phyloP scores from a whole-genome alignment of 1,140 invertebrate genomes.

The Camponotus vicinus region DNA sequence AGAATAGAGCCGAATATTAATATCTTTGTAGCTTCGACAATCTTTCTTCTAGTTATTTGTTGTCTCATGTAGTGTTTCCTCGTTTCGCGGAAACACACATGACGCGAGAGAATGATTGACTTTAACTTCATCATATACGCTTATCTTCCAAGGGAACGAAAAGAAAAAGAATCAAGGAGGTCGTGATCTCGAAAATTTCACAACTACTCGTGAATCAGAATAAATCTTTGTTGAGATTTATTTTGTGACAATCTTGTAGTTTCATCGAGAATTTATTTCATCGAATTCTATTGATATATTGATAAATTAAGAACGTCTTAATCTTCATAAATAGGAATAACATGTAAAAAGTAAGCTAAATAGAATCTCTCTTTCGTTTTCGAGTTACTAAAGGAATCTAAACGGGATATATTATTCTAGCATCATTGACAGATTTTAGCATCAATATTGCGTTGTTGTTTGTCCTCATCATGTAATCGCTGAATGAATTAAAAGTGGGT shows the following conservation, averaged over 20 bases:
- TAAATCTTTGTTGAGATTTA: slow-evolving; percentile 45
- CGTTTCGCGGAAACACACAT: slow-evolving; percentile 4
- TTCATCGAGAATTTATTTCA: background rate
- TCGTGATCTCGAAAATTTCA: slow-evolving; percentile 81
- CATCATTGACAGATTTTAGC: slow-evolving; percentile 2
- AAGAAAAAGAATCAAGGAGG: slow-evolving; percentile 60
- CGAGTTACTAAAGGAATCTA: background rate
- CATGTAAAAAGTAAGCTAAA: background rate
- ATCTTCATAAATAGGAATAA: background rate
- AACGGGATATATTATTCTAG: too few relatives aligned
- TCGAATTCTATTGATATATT: background rate
- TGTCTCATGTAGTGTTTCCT: background rate
- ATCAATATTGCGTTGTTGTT: background rate
- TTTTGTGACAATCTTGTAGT: slow-evolving; percentile 20
- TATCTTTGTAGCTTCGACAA: slow-evolving; percentile 11
- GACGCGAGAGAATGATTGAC: slow-evolving; percentile 64
- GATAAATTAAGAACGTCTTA: too few relatives aligned
- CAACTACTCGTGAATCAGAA: slow-evolving; percentile 73
- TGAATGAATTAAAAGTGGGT: slow-evolving; percentile 59
- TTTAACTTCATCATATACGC: slow-evolving; percentile 50
- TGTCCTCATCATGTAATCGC: background rate
- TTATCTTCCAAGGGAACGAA: slow-evolving; percentile 65
- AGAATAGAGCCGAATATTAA: background rate
- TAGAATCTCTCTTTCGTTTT: background rate
- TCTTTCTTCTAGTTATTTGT: background rate